Conservation (phyloP, 2,888 invertebrate species). For the Acholoe squamosa region DNA sequence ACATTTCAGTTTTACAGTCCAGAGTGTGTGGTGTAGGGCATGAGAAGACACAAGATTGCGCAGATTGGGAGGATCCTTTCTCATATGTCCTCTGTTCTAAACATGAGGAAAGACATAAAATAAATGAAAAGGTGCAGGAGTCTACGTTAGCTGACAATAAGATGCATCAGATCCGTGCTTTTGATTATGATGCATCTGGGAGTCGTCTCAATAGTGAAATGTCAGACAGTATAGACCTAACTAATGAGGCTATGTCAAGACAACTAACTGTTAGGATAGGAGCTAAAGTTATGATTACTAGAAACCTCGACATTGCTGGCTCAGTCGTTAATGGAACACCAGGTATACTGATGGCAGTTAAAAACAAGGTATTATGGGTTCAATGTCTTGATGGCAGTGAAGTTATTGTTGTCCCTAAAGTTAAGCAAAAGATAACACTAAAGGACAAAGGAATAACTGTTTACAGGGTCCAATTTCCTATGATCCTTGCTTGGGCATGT, state of each 20-base stretch:
- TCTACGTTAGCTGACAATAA: neutral
- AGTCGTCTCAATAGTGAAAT: neutral
- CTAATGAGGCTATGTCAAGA: neutral
- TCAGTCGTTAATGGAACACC: conserved; percentile 48
- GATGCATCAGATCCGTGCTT: neutral
- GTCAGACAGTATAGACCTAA: neutral
- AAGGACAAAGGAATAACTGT: neutral
- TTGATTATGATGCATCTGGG: conserved; percentile 9
- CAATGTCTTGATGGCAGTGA: neutral
- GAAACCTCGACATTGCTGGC: no score
- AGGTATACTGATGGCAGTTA: neutral
- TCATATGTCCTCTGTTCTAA: conserved; percentile 30
- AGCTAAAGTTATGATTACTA: no score
- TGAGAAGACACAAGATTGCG: neutral
- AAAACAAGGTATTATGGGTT: neutral
- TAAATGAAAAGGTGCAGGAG: conserved; percentile 6
- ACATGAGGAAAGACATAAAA: conserved; percentile 6
- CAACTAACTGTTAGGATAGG: neutral
- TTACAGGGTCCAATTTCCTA: conserved; percentile 32
- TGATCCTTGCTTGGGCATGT: conserved; percentile 26
- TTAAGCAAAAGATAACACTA: neutral
- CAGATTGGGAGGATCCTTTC: neutral
- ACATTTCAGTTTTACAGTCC: neutral
- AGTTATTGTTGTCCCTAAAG: neutral
- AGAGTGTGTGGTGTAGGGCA: conserved; percentile 51